A percentile compares a stretch with the other conserved stretches of the same genome.
Evolutionary conservation across 2,113 vertebrate genomes (phyloP).

Genomic region (Myrmophylax atrothorax): DNA sequence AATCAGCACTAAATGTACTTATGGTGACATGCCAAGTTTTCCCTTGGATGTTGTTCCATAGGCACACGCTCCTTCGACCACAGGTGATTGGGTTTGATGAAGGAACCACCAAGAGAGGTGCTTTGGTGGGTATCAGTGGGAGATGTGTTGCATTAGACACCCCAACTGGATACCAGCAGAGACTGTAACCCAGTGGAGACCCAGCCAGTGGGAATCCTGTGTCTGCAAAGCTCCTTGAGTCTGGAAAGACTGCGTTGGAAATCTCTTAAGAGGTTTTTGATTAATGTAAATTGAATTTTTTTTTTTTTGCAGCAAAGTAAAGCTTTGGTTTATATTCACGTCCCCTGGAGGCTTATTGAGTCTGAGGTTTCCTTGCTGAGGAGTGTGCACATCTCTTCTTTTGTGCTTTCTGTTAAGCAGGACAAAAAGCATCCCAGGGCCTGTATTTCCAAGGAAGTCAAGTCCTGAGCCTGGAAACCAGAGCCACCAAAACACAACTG

Average conservation of each 20-base stretch:
- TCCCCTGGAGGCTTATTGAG: conserved; percentile 8
- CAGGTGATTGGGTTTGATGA: background rate
- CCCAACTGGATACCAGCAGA: background rate
- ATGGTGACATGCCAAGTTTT: background rate
- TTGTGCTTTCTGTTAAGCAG: background rate
- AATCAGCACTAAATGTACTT: background rate
- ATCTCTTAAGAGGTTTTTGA: conserved; percentile 33
- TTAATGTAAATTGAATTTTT: conserved; percentile 1
- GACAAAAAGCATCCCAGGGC: background rate
- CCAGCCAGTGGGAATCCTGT: background rate
- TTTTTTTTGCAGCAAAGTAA: background rate
- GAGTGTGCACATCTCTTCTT: background rate
- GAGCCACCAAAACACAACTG: background rate
- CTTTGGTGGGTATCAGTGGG: background rate
- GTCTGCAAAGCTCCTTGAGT: background rate
- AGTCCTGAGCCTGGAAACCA: background rate
- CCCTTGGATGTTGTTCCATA: background rate
- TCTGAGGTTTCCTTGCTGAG: background rate
- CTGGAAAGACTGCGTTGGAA: background rate
- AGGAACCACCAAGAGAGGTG: background rate
- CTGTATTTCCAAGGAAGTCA: background rate
- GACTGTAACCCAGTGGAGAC: background rate
- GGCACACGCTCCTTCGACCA: background rate
- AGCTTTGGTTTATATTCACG: background rate
- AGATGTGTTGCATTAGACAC: background rate